These are phyloP conservation scores for Amphimallon solstitiale DNA, from an alignment of 2,888 invertebrate genomes.

Conservation along the genomic window DNA sequence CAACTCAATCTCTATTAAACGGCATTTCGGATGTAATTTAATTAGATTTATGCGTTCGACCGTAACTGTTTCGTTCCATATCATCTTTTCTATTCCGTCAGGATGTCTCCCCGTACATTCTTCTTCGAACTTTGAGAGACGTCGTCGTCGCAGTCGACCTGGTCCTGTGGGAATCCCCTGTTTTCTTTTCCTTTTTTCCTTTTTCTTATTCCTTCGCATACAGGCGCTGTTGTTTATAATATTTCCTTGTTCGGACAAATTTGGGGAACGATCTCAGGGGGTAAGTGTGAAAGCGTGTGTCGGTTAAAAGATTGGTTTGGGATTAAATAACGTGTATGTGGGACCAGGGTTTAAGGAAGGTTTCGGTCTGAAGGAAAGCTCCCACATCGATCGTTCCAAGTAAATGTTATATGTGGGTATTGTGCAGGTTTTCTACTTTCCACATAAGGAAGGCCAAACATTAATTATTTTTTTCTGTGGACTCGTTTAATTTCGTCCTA, in stretches of 20 bases:
- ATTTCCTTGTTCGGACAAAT: conserved; percentile 58
- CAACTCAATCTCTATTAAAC: conserved; percentile 45
- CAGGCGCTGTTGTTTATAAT: conserved; percentile 48
- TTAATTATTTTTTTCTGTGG: conserved; percentile 10
- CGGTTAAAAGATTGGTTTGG: conserved; percentile 65
- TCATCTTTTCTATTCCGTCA: conserved; percentile 17
- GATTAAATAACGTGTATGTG: conserved; percentile 61
- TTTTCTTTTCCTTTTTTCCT: conserved; percentile 6
- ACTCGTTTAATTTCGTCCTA: conserved; percentile 8
- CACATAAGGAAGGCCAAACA: conserved; percentile 23
- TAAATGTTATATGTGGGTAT: conserved; percentile 28
- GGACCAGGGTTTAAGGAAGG: conserved; percentile 39
- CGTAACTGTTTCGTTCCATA: conserved; percentile 12
- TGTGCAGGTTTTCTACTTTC: conserved; percentile 27
- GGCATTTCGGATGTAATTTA: conserved; percentile 36
- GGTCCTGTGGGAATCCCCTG: conserved; percentile 17
- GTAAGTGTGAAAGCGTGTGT: conserved; percentile 63
- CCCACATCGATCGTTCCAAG: conserved; percentile 36
- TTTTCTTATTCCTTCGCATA: conserved; percentile 26
- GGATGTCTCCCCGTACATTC: conserved; percentile 11
- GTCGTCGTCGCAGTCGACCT: conserved; percentile 3
- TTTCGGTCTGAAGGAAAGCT: conserved; percentile 33
- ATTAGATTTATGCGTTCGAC: conserved; percentile 35
- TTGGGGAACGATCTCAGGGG: conserved; percentile 49
- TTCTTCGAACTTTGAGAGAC: conserved; percentile 18